Evolutionary conservation across 2,113 vertebrate genomes (phyloP).

Genomic region (Mobula birostris): DNA sequence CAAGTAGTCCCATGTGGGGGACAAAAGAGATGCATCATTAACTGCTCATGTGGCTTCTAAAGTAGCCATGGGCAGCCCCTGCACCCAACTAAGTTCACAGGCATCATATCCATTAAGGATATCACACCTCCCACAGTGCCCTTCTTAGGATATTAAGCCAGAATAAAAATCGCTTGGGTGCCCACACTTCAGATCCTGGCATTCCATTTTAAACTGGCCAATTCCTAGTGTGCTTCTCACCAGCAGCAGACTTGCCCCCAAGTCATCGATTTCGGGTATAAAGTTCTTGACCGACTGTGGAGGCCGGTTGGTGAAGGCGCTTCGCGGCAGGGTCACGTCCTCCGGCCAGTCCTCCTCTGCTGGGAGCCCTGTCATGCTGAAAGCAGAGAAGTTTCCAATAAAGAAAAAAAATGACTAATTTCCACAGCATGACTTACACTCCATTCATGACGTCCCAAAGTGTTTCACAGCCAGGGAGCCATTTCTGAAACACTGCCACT

Average conservation of each 20-base stretch:
- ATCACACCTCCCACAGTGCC: neutral
- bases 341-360: conserved; percentile 67
- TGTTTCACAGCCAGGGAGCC: too few species aligned
- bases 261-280: conserved; percentile 71
- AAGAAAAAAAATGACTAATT: too few species aligned
- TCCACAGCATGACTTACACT: too few species aligned
- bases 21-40: neutral
- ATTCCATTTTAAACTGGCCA: neutral
- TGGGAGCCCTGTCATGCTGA: conserved; percentile 68
- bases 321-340: conserved; percentile 66
- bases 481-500: too few species aligned
- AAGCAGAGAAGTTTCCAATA: conserved; percentile 19
- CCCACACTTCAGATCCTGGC: neutral
- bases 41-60: neutral
- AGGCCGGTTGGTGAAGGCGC: conserved; percentile 62
- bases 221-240: conserved; percentile 48
- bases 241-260: conserved; percentile 68
- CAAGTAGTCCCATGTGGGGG: neutral
- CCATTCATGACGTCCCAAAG: too few species aligned
- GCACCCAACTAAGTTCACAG: neutral
- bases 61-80: neutral
- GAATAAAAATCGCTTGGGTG: neutral
- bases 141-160: neutral
- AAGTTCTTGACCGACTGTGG: conserved; percentile 64
- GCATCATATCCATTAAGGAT: neutral